A percentile compares a stretch with the other conserved stretches of the same genome.
Conservation (phyloP, 2,113 vertebrate genomes). For the Cyphomyrus plagiostoma region DNA sequence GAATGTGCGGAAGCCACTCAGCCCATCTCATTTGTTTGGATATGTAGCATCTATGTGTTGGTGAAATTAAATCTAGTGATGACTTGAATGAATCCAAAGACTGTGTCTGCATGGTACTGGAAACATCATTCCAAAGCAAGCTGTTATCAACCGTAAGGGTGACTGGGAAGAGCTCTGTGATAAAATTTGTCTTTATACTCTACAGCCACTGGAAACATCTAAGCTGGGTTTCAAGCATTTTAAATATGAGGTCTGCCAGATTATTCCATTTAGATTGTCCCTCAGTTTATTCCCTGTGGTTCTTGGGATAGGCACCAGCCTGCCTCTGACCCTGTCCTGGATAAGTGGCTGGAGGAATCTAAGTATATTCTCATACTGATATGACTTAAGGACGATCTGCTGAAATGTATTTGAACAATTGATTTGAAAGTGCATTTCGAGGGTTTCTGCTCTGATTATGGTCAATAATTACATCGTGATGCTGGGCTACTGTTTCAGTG, state of each 20-base stretch:
- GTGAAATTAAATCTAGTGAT: slow-evolving; percentile 8
- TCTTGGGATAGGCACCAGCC: not conserved
- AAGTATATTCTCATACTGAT: not conserved
- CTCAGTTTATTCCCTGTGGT: not conserved
- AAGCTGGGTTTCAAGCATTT: not conserved
- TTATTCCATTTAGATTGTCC: not conserved
- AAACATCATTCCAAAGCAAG: not conserved
- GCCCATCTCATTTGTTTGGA: not conserved
- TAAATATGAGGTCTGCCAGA: not conserved
- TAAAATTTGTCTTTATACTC: not conserved
- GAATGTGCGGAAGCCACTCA: not conserved
- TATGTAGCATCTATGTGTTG: not conserved
- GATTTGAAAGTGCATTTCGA: slow-evolving; percentile 32
- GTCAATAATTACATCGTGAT: slow-evolving; percentile 47
- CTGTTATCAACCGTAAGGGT: not conserved
- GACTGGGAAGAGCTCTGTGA: not conserved
- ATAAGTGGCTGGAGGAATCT: not conserved
- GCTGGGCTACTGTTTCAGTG: slow-evolving; percentile 30
- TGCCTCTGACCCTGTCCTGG: not conserved
- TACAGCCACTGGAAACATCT: not conserved
- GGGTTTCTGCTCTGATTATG: slow-evolving; percentile 50
- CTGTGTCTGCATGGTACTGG: not conserved
- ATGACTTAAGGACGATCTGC: not conserved
- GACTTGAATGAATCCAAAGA: slow-evolving; percentile 5
- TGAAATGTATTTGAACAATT: slow-evolving; percentile 47